A percentile compares a stretch with the other conserved stretches of the same genome.
phyloP scores from a whole-genome alignment of 2,888 invertebrate genomes.

The Hirtodrosophila trivittata region DNA sequence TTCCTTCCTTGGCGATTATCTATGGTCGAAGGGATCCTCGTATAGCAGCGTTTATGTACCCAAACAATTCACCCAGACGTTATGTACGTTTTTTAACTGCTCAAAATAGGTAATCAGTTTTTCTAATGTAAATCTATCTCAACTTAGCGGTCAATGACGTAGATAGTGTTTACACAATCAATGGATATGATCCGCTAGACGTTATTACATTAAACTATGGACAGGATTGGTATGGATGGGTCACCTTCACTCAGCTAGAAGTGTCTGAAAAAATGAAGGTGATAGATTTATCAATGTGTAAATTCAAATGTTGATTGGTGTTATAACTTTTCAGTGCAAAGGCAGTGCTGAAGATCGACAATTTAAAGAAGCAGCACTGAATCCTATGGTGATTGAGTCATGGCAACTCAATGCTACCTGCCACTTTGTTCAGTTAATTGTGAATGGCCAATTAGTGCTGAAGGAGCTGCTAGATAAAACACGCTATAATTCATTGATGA shows the following conservation, averaged over 20 bases:
- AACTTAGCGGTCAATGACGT: conserved; percentile 78
- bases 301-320: not conserved
- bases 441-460: conserved; percentile 85
- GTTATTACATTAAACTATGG: conserved; percentile 84
- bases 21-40: conserved; percentile 81
- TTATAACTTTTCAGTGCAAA: conserved; percentile 83
- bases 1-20: conserved; percentile 85
- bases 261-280: conserved; percentile 85
- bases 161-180: conserved; percentile 82
- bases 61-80: conserved; percentile 84
- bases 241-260: conserved; percentile 85
- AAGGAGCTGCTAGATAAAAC: conserved; percentile 83
- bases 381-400: conserved; percentile 84
- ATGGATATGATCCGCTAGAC: conserved; percentile 84
- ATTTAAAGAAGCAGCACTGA: conserved; percentile 83
- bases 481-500: conserved; percentile 82
- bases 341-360: conserved; percentile 84
- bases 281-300: not conserved
- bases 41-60: conserved; percentile 82
- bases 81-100: conserved; percentile 72
- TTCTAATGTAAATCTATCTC: not conserved
- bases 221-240: conserved; percentile 83
- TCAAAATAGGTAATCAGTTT: too few relatives aligned
- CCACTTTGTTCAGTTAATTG: conserved; percentile 84
- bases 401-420: conserved; percentile 83